Conservation (phyloP, 2,888 invertebrate species). For the Cyclophora punctaria region DNA sequence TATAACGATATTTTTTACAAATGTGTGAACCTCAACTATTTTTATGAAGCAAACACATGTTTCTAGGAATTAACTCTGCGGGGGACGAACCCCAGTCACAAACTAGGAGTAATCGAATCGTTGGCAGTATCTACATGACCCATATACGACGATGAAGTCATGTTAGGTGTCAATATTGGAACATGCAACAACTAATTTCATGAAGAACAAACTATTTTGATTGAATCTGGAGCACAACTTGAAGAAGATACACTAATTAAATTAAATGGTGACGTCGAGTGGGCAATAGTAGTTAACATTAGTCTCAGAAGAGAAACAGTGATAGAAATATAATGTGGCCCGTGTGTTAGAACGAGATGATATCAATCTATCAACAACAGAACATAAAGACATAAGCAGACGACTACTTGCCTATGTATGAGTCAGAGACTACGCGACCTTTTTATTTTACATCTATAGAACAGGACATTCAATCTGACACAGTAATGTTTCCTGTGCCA, state of each 20-base stretch:
- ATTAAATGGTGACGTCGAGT: conserved; percentile 59
- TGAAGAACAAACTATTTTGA: not conserved
- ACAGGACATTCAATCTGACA: conserved; percentile 27
- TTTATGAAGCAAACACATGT: conserved; percentile 12
- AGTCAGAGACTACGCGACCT: conserved; percentile 41
- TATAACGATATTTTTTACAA: conserved; percentile 6
- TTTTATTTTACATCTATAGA: conserved; percentile 29
- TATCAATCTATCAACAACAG: conserved; percentile 40
- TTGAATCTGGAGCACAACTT: conserved; percentile 25
- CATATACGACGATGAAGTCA: too few relatives aligned
- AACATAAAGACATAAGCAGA: conserved; percentile 39
- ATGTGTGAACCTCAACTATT: conserved; percentile 2
- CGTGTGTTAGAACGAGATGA: conserved; percentile 46
- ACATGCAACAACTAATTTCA: too few relatives aligned
- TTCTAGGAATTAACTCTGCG: conserved; percentile 9
- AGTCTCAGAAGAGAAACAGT: conserved; percentile 40
- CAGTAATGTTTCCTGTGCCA: conserved; percentile 24
- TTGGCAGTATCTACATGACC: too few relatives aligned
- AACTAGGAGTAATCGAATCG: too few relatives aligned
- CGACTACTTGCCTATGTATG: conserved; percentile 43
- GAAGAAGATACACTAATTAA: conserved; percentile 44
- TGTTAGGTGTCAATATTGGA: too few relatives aligned
- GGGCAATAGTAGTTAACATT: conserved; percentile 39
- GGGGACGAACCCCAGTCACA: not conserved
- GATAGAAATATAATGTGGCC: conserved; percentile 35